Base-by-base conservation (phyloP, 1,140 invertebrate genomes). In the Procambarus virginalis region DNA sequence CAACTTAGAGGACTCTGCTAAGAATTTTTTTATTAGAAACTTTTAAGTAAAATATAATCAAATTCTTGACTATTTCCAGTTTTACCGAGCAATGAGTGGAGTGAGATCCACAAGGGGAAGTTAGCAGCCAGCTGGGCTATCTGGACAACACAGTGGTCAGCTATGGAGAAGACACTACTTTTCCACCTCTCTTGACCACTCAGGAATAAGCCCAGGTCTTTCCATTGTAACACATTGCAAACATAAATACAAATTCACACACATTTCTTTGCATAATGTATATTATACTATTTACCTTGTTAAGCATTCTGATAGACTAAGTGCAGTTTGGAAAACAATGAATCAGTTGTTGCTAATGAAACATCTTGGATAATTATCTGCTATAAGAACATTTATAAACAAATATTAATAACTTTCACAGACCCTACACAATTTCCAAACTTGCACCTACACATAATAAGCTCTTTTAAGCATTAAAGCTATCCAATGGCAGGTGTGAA, bases 281-380 rank as follows among this genome's bases (percentile, higher is more conserved):
- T 60, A 45, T 77, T 73, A 78, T 49, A 86, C 84, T 86, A 86
- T 86, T 86, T 86, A 86, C 84, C 84, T 81, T 77, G 73, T 76
- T 86, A 86, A 86, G 84, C 84, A 78, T 46, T 78, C 55, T 55
- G 48, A 86, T 14, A 0, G 51, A 48, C 51, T 60, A 46, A 78
- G 84, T 76, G 73, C 73, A 86, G 84, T 77, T 86, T 86, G 73
- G 73, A 75, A 58, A 48, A 73, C 22, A 48, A 75, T 46, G 17
- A 49, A 75, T 84, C 10, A 34, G 14, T 73, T 8, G 22, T 34
- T 34, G 20, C 22, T 73, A 73, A 4, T 22, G 22, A 34, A 8
- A 73, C 34, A 34, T 73, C 20, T 73, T 34, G 4, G 20, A 17
- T 20, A 68, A 68, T n/a, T 17, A 68, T n/a, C 64, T 68, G 20